These are phyloP conservation scores for Telmatochromis brichardi DNA, from an alignment of 2,113 vertebrate species.

Conservation along the genomic window DNA sequence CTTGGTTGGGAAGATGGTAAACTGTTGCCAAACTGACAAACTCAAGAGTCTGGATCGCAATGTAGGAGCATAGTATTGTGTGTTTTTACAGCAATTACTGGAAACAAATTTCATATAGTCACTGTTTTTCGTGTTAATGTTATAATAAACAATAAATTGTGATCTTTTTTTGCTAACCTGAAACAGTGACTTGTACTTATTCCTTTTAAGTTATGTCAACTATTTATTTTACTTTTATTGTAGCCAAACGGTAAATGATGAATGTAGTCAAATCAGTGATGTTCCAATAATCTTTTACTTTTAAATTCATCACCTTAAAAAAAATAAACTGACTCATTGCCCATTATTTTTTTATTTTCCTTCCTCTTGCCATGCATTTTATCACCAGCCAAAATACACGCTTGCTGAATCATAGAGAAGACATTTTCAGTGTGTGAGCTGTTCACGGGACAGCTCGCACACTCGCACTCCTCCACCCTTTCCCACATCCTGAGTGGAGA, in stretches of 20 bases:
- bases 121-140: background rate
- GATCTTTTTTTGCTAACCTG: background rate
- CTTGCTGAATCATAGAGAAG: background rate
- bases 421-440: background rate
- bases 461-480: background rate
- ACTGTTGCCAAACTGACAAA: background rate
- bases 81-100: background rate
- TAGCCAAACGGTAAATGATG: background rate
- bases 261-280: background rate
- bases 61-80: background rate
- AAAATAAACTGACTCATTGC: background rate
- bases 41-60: background rate
- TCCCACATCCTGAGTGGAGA: conserved; percentile 41
- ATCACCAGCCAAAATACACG: conserved; percentile 16
- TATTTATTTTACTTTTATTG: background rate
- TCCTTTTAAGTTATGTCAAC: background rate
- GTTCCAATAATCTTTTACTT: background rate
- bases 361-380: conserved; percentile 13
- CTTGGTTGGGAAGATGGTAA: background rate
- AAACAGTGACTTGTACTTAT: background rate
- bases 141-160: background rate
- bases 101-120: background rate
- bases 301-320: background rate
- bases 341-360: conserved; percentile 10
- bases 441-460: background rate